Evolutionary conservation across 2,888 invertebrate species (phyloP).

Genomic region (Caenorhabditis virilis): DNA sequence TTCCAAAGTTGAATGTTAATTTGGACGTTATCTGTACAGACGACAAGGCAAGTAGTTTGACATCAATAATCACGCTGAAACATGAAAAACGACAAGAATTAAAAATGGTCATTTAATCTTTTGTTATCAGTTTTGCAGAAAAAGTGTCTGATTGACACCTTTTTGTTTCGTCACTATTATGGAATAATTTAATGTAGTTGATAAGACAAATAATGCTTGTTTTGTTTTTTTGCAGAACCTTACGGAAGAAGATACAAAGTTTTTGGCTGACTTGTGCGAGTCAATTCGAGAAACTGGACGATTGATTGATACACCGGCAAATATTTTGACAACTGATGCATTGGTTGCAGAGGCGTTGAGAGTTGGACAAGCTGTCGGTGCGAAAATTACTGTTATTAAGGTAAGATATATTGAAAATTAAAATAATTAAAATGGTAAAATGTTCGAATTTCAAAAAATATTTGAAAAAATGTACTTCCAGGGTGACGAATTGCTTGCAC

Average conservation of each 20-base stretch:
- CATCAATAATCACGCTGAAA: no score
- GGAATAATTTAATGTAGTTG: not conserved
- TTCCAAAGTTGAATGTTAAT: constrained; percentile 29
- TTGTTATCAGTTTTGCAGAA: not conserved
- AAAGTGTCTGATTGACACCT: constrained; percentile 2
- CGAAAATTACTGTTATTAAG: constrained; percentile 39
- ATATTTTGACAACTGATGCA: constrained; percentile 79
- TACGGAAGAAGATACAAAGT: constrained; percentile 65
- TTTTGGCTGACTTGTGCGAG: constrained; percentile 67
- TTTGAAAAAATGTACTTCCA: constrained; percentile 75
- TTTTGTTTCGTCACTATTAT: not conserved
- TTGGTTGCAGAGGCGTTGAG: constrained; percentile 76
- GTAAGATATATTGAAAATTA: no score
- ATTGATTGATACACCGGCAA: constrained; percentile 85
- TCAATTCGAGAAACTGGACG: constrained; percentile 78
- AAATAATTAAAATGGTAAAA: constrained; percentile 72
- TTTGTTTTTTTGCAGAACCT: constrained; percentile 16
- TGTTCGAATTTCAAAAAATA: no score
- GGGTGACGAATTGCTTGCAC: constrained; percentile 79
- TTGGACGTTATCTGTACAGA: constrained; percentile 58
- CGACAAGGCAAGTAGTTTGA: constrained; percentile 44
- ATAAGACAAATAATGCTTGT: not conserved
- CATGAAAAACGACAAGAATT: no score
- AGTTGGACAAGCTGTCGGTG: constrained; percentile 37
- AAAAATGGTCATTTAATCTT: no score